Evolutionary conservation across 2,888 invertebrate genomes (phyloP), one percentile per base, ranked within the genome.

Genomic region (Tholera decimalis): DNA sequence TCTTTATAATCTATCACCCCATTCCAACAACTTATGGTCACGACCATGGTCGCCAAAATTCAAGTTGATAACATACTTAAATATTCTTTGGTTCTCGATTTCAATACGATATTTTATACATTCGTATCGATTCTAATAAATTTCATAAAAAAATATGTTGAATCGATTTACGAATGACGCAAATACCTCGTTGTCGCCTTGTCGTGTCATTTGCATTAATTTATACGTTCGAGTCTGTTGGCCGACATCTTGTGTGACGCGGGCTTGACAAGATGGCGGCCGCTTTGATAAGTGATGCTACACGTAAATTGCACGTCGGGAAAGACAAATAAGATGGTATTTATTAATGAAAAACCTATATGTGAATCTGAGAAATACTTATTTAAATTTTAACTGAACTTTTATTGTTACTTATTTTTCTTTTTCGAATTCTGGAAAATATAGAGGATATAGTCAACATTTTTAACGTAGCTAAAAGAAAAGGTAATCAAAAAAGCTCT

Each of bases 91-190:
- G 55, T 77, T 83, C 80, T 80, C 82, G 74, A 79, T 85, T 85
- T 82, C 83, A 84, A 79, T 69, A 65, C 67, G 57, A 88, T 89
- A 82, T 83, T 81, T 89, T 82, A 88, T 83, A 82, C 87, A 88
- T 88, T 73, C 73, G 51, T 56, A 75, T 71, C 81, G 80, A 83
- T 79, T 79, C 68, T 57, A 74, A 84, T 82, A 73, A 69, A 73
- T 80, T 79, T 79, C 63, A 81, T 83, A 83, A 85, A 85, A 84
- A 85, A 87, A 73, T 72, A 22, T 71, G 69, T 78, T 83, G 82
- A 88, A 88, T 89, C 83, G 81, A 89, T 90, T 84, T 84, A 74
- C 77, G 85, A 83, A 85, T 92, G 92, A 92, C 91, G 91, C 89
- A 92, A 87, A 89, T 83, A 84, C 83, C 69, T 81, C 60, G 83